Evolutionary conservation across 30 jellyfish, hydroid and myxozoan species (phyloP).

Genomic region (Rhopilema esculentum): DNA sequence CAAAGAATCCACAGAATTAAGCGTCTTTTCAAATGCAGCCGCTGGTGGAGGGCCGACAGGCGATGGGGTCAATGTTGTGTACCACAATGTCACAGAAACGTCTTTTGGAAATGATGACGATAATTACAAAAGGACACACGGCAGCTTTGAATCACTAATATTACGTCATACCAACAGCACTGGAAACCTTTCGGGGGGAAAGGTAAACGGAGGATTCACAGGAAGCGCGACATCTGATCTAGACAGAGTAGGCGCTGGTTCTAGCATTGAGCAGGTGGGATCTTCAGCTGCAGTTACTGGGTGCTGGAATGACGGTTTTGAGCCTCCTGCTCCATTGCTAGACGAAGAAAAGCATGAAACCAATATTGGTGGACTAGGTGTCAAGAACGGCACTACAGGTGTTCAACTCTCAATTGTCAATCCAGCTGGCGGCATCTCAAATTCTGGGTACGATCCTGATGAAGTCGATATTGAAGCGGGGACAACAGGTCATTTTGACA

Average conservation of each 20-base stretch:
- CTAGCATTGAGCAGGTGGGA: not conserved
- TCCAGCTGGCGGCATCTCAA: not conserved
- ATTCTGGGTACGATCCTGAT: conserved; percentile 10
- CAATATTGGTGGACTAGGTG: not conserved
- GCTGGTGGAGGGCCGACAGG: conserved; percentile 5
- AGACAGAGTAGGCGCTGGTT: not conserved
- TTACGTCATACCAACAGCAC: conserved; percentile 5
- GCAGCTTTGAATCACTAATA: conserved; percentile 41
- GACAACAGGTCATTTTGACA: not conserved
- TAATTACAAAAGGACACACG: conserved; percentile 24
- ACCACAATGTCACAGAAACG: conserved; percentile 57
- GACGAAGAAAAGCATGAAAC: not conserved
- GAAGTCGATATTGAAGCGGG: not conserved
- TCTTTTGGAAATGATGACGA: conserved; percentile 39
- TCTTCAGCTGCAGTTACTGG: not conserved
- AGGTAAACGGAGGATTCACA: not conserved
- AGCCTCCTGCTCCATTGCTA: not conserved
- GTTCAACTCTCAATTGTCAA: not conserved
- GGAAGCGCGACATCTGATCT: not conserved
- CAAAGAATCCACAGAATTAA: conserved; percentile 51
- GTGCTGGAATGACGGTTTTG: not conserved
- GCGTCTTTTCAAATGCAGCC: conserved; percentile 32
- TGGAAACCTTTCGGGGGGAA: not conserved
- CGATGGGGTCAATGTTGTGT: conserved; percentile 35
- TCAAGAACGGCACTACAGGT: not conserved